Evolutionary conservation across 1,140 invertebrate species (phyloP), one percentile per base, ranked within the genome.

Genomic region (Ceratosolen solmsi): DNA sequence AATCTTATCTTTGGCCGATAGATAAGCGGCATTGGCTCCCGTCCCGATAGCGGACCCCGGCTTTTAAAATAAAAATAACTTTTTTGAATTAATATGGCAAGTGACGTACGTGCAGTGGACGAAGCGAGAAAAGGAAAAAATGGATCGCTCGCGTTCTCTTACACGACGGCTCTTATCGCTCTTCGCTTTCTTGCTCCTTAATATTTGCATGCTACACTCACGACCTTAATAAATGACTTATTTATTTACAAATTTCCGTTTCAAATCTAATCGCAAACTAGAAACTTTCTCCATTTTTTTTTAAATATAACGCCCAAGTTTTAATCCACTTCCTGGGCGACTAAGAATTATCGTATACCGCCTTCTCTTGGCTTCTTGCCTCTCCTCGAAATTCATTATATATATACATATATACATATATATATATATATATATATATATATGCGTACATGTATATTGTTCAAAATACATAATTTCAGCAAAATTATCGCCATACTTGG

Each of bases 1-100:
- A 60, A 49, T 80, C 71, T 80, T 80, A 80, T 80, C 78, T 73
- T 51, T n/a, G 33, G 56, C 58, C 30, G 22, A 15, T 9, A 54
- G 65, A 71, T 56, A 71, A 79, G 30, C 9, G 8, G 5, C 38
- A 4, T 11, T 11, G 0, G 25, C 65, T 22, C 27, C 20, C 30
- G 63, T 22, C 27, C 20, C 30, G 63, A 71, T 56, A 56, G 25
- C 63, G 17, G 20, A 9, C 22, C 13, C 5, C 51, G 20, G 51
- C 51, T 36, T 63, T 54, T 4, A 20, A 68, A 54, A 65, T 46
- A 41, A 70, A 78, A 78, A 78, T 20, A 54, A 51, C 38, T 33
- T 30, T 33, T 13, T 46, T 7, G 41, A 13, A 46, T 33, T 30
- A 63, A 63, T 63, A 17, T 27, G 27, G 13, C 3, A 2, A 15